Evolutionary conservation across 2,113 vertebrate genomes (phyloP), one percentile per base, ranked within the genome.

Genomic region (Podiceps cristatus): DNA sequence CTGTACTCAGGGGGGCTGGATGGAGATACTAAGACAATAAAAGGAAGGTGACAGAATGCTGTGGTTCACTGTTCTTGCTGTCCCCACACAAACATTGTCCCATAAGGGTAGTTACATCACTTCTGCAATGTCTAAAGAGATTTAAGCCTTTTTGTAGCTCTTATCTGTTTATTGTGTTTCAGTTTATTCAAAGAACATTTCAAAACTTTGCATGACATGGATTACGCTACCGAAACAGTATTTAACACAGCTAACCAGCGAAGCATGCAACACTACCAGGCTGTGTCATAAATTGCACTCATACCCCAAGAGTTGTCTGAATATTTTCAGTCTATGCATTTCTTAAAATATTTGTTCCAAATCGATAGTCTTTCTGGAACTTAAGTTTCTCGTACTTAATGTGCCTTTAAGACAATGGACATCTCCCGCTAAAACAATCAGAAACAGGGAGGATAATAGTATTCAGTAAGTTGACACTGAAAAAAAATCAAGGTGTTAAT

Each of bases 11-110:
- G 53, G 89, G 72, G 89, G 88, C 42, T 96, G 95, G 95, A 76
- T 85, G 69, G 93, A 91, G 84, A 76, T 44, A 16, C 5, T 25
- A 90, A 55, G 68, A 87, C 83, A 97, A 96, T 97, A 96, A 96
- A 95, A 95, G 83, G 86, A 95, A 96, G 89, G 91, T 95, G 94
- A 94, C 90, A 80, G 87, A 96, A 91, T 19, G 71, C 64, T 95
- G 78, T 96, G 91, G 71, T 94, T 91, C 89, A 14, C 85, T 95
- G 74, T 88, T 88, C 94, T 96, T 94, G 93, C 84, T 83, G 58
- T 95, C 74, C 84, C 66, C 81, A 23, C 24, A 33, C 40, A 47
- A 52, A 78, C 33, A 33, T 64, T 86, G 19, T 90, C 62, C 53
- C 8, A 1, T 20, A 58, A 87, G 62, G 69, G 59, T 33, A 75